Evolutionary conservation across 2,797 vertebrate species (phyloP), one percentile per base, ranked within the genome.

Genomic region (Delichon dasypus): DNA sequence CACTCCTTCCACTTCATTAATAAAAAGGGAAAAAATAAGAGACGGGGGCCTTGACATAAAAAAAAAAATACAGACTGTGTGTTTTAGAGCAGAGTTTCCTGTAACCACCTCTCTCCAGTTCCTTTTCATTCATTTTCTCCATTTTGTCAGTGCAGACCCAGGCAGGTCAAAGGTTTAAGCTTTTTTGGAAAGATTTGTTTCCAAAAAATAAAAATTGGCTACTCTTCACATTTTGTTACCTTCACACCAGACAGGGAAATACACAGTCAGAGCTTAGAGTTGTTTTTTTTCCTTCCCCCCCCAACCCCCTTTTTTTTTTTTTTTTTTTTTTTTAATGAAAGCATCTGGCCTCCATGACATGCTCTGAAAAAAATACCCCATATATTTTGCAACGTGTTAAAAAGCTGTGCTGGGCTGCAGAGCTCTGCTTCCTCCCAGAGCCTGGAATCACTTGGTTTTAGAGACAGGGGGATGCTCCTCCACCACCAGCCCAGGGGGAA

Each of bases 191-290:
- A 95, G 89, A 89, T 78, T 79, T 55, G 79, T 79, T 80, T 92
- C 95, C 84, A 92, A 17, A 66, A 90, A 91, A 36, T 12, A 65
- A 53, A 84, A 79, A 79, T 75, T 87, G 93, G 95, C 89, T 58
- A n/a, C 70, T 89, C 81, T 62, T 51, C 18, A 53, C 57, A 73
- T 92, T 94, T 92, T 94, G 95, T 89, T 95, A 88, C 97, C 96
- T 97, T 96, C 95, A 47, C 90, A 68, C 71, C 93, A 74, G 86
- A 44, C 84, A 27, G 85, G 94, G 96, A 92, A 96, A 94, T 85
- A 85, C 57, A 58, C 5, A 12, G 90, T 94, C 96, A 89, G 92
- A 95, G 88, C 86, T 77, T 2, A 27, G 73, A 47, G 14, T 77
- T 95, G 83, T 8, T 84, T 78, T 84, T 77, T 71, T 77, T 47